Evolutionary conservation across 2,888 invertebrate genomes (phyloP).

Genomic region (Lottia scabra): DNA sequence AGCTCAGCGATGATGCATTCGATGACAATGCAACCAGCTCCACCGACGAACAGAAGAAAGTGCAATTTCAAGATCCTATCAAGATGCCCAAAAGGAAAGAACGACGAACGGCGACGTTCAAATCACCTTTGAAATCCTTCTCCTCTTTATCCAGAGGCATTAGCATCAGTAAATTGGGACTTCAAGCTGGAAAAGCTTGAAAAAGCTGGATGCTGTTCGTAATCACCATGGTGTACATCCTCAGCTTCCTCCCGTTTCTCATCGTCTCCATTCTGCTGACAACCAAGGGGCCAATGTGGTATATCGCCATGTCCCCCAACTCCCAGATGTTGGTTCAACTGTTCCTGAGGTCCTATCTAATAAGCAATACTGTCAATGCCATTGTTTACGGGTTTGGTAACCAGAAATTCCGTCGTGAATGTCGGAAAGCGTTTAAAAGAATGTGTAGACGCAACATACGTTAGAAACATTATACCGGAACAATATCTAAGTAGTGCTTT

Average conservation of each 20-base stretch:
- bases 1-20: not conserved
- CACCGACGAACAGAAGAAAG: not conserved
- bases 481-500: too few relatives aligned
- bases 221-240: constrained; percentile 42
- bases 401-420: constrained; percentile 30
- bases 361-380: constrained; percentile 47
- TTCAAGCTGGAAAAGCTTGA: constrained; percentile 36
- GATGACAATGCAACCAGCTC: not conserved
- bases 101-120: not conserved
- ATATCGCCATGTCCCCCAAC: constrained; percentile 21
- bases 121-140: not conserved
- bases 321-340: constrained; percentile 37
- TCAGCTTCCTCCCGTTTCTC: constrained; percentile 46
- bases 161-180: constrained; percentile 11
- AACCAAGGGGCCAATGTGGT: constrained; percentile 24
- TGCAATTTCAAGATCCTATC: too few relatives aligned
- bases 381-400: constrained; percentile 49
- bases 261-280: constrained; percentile 40
- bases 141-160: not conserved
- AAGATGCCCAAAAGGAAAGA: not conserved
- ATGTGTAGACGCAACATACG: not conserved
- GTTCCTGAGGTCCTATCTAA: constrained; percentile 43
- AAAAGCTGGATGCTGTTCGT: constrained; percentile 43
- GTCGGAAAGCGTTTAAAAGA: not conserved
- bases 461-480: not conserved